A percentile compares a stretch with the other conserved stretches of the same genome.
Evolutionary conservation across 1,140 invertebrate genomes (phyloP).

Genomic region (Drosophila suzukii): DNA sequence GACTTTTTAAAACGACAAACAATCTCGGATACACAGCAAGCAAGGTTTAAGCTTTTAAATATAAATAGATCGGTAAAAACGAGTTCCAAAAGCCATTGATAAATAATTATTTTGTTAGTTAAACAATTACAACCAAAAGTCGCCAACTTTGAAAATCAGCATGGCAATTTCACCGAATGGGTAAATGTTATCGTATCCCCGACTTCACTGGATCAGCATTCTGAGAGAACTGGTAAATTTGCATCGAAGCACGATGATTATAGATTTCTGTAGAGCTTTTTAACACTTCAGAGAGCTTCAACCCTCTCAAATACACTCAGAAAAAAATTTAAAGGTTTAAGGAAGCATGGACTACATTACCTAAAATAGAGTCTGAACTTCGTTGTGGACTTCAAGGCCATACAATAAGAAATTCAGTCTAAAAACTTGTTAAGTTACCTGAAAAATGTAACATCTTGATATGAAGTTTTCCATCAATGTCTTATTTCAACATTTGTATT

Average conservation of each 20-base stretch:
- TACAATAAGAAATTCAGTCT: no score
- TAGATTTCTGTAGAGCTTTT: constrained; percentile 10
- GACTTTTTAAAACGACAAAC: background rate
- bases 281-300: background rate
- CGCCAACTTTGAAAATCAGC: background rate
- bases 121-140: background rate
- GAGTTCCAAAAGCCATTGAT: background rate
- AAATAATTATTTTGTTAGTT: background rate
- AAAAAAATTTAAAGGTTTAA: no score
- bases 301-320: background rate
- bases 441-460: no score
- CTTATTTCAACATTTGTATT: no score
- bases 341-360: no score
- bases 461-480: no score
- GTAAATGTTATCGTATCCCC: background rate
- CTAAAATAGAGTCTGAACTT: no score
- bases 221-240: constrained; percentile 16
- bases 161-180: background rate
- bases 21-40: no score
- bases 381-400: no score
- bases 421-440: no score
- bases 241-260: background rate
- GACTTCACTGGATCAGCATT: background rate
- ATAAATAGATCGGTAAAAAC: background rate
- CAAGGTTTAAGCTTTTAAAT: background rate